Evolutionary conservation across 2,113 vertebrate genomes (phyloP).

Genomic region (Eidolon helvum): DNA sequence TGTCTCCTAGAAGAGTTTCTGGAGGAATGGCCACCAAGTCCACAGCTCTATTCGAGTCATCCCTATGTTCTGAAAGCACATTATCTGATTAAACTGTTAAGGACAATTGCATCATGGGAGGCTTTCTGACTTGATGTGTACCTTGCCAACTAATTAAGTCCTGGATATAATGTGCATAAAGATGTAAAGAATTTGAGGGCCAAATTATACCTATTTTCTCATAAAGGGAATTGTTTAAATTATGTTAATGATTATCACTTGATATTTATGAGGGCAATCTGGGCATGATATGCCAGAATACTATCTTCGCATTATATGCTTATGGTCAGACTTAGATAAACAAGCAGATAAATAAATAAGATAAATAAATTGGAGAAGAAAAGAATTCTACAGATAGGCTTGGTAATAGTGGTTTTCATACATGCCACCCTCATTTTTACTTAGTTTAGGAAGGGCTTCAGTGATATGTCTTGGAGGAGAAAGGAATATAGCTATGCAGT

Average conservation of each 20-base stretch:
- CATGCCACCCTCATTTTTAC: background rate
- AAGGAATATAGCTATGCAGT: background rate
- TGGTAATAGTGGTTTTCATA: background rate
- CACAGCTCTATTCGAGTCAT: background rate
- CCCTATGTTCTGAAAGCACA: background rate
- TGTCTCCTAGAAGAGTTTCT: slow-evolving; percentile 14
- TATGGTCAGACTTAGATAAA: background rate
- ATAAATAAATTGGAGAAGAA: background rate
- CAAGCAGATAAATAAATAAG: background rate
- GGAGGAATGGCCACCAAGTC: background rate
- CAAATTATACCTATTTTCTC: slow-evolving; percentile 1
- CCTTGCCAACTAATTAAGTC: background rate
- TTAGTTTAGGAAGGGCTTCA: background rate
- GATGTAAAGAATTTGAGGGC: slow-evolving; percentile 27
- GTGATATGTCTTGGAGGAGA: background rate
- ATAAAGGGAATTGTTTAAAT: slow-evolving; percentile 42
- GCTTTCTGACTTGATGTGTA: slow-evolving; percentile 19
- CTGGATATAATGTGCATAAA: background rate
- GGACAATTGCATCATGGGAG: background rate
- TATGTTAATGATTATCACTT: slow-evolving; percentile 42
- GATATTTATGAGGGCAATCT: slow-evolving; percentile 14
- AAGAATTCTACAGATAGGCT: background rate
- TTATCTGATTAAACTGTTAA: background rate
- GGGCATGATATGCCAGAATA: background rate
- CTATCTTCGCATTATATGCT: background rate